These are phyloP conservation scores for Papilio xuthus DNA, from an alignment of 1,140 invertebrate species.

Conservation along the genomic window DNA sequence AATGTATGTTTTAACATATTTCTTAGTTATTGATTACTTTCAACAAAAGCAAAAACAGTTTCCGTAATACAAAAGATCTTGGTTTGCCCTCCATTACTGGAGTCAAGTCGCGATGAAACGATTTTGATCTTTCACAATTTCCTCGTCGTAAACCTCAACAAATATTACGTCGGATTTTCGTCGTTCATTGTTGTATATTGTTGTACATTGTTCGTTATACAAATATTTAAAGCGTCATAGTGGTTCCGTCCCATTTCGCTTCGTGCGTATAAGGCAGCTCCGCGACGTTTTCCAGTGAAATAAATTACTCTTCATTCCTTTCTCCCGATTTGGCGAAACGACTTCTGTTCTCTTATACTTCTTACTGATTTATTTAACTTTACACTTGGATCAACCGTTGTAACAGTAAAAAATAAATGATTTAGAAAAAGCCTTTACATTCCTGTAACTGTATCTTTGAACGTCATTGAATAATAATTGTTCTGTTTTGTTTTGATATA, in stretches of 20 bases:
- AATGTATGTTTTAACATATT: background rate
- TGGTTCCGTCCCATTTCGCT: constrained; percentile 47
- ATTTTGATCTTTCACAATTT: constrained; percentile 31
- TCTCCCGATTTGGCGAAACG: constrained; percentile 69
- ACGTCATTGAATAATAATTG: background rate
- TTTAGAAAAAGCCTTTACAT: constrained; percentile 21
- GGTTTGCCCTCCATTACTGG: constrained; percentile 1
- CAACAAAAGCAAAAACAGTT: constrained; percentile 9
- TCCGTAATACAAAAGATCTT: constrained; percentile 22
- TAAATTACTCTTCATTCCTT: constrained; percentile 65
- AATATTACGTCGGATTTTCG: constrained; percentile 18
- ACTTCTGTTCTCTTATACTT: constrained; percentile 60
- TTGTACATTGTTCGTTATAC: constrained; percentile 21
- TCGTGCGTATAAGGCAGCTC: constrained; percentile 48
- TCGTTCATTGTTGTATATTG: constrained; percentile 28
- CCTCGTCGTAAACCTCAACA: constrained; percentile 19
- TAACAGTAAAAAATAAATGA: constrained; percentile 30
- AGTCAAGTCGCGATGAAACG: constrained; percentile 20
- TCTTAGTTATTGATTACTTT: background rate
- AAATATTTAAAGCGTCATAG: constrained; percentile 40
- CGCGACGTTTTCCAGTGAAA: constrained; percentile 55
- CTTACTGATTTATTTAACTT: constrained; percentile 69
- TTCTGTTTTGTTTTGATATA: background rate
- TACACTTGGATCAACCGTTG: constrained; percentile 55
- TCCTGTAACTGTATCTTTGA: constrained; percentile 2